A percentile compares a stretch with the other conserved stretches of the same genome.
phyloP scores from a whole-genome alignment of 2,797 vertebrate genomes.

The Girardinus metallicus region DNA sequence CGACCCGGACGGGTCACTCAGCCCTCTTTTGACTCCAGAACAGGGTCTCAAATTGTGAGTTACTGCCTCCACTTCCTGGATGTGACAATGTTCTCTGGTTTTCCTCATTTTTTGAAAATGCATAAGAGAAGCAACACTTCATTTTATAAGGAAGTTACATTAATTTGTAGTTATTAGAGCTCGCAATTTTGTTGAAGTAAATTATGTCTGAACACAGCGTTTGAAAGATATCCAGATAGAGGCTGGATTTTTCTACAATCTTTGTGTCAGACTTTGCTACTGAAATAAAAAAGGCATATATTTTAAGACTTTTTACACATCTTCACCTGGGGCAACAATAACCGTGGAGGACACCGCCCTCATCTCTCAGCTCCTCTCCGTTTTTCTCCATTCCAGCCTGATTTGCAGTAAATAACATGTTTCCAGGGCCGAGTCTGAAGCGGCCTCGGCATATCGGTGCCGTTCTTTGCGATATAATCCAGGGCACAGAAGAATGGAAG shows the following conservation, averaged over 20 bases:
- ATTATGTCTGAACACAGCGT: neutral
- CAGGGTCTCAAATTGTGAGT: neutral
- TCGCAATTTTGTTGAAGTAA: neutral
- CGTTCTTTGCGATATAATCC: constrained; percentile 84
- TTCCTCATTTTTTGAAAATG: neutral
- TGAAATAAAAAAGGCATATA: neutral
- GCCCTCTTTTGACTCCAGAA: neutral
- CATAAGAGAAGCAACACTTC: neutral
- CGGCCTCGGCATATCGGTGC: constrained; percentile 16
- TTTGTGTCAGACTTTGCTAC: neutral
- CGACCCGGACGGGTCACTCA: no score
- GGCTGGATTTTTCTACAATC: neutral
- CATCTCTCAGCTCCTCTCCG: neutral
- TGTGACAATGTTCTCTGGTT: neutral
- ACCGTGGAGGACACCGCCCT: neutral
- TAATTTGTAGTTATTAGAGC: no score
- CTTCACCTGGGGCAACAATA: neutral
- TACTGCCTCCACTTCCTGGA: neutral
- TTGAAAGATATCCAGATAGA: neutral
- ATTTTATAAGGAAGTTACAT: no score
- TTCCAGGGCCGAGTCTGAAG: neutral
- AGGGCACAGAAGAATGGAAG: constrained; percentile 86
- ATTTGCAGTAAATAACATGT: neutral
- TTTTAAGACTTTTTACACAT: neutral
- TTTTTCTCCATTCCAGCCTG: neutral